Evolutionary conservation across 23 tunicate species (phyloP), one percentile per base, ranked within the genome.

Genomic region (Halocynthia aurantium): DNA sequence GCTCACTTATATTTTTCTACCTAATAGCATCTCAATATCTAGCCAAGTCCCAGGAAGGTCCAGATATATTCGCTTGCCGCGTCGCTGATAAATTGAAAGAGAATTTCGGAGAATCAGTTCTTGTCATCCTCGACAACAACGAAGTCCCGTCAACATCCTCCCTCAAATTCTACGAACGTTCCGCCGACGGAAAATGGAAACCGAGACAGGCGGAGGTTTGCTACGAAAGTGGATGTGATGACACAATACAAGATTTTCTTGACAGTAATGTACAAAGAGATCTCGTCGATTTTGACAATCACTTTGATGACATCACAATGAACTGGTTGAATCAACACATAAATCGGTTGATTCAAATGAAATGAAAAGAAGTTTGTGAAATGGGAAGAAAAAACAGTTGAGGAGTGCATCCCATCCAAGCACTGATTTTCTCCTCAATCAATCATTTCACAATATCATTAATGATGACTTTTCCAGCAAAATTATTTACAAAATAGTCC

Each of bases 211-310:
- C 77, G 51, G 60, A 65, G 61, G 81, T 86, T 6, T 22, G 18
- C 6, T 82, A 57, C 71, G 88, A 92, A 31, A 82, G 75, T 10
- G 71, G 83, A 55, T 72, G 81, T 20, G 56, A 50, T 19, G 85
- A 82, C 5, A 19, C 69, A 5, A 22, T 86, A n/a, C 71, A 55
- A 52, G 80, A 86, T 62, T 69, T 92, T 1, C 75, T 92, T 52
- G 77, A 83, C n/a, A 76, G 88, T 7, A 82, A 72, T 61, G 92
- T 82, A 22, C 72, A 86, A 18, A 65, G 82, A 6, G 98, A 92
- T 50, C 74, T 92, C 57, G 81, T 82, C 52, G 98, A 92, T 71
- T 92, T 81, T 74, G 98, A 92, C 69, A 86, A 92, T 62, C 98
- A 92, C 67, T 67, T 86, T 20, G 84, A 88, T 82, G 98, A 92